These are phyloP conservation scores for Ceyx melanurus DNA, from an alignment of 2,113 vertebrate species.

Conservation along the genomic window DNA sequence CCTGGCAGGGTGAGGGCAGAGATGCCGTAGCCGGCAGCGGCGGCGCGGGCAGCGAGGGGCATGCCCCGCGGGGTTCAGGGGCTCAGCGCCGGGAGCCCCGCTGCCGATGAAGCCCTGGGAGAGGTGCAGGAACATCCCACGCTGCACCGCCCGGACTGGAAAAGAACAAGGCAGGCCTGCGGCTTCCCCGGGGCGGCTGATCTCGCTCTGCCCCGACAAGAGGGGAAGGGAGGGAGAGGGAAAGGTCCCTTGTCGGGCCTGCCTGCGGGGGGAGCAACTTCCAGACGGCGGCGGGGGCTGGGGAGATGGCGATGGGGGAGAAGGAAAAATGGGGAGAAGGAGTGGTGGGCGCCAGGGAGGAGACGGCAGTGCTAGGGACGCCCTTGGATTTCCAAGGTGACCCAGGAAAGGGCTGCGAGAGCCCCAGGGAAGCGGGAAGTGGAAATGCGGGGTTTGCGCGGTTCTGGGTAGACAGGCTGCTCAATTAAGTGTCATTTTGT, in stretches of 20 bases:
- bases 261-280: background rate
- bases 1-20: background rate
- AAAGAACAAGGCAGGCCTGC: constrained; percentile 39
- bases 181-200: background rate
- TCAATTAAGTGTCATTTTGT: background rate
- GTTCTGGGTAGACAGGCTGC: background rate
- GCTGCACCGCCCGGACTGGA: background rate
- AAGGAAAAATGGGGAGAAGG: background rate
- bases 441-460: background rate
- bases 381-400: constrained; percentile 29
- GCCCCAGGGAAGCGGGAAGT: background rate
- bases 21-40: background rate
- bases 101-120: background rate
- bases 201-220: background rate
- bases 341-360: rapidly evolving
- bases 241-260: background rate
- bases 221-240: background rate
- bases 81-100: background rate
- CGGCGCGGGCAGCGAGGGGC: background rate
- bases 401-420: background rate
- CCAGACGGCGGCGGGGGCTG: background rate
- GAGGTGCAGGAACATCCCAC: background rate
- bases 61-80: background rate
- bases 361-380: no score
- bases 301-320: background rate